These are phyloP conservation scores for Leptobrachium ailaonicum DNA, from an alignment of 2,113 vertebrate genomes.

Conservation along the genomic window DNA sequence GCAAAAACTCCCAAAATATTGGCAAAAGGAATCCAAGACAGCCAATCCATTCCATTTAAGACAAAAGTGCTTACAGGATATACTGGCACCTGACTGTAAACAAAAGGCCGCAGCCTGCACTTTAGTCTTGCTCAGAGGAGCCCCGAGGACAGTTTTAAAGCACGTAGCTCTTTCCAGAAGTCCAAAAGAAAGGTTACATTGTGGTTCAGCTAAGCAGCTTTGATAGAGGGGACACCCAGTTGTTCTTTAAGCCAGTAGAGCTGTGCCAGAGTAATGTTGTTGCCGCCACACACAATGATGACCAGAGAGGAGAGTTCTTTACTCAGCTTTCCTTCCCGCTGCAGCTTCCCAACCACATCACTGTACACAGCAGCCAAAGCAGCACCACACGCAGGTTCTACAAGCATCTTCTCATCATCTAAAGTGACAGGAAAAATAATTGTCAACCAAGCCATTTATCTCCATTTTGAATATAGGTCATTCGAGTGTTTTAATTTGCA, in stretches of 20 bases:
- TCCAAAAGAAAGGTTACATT: neutral
- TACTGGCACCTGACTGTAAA: too few relatives aligned
- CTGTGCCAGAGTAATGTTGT: slow-evolving; percentile 82
- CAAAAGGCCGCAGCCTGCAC: too few relatives aligned
- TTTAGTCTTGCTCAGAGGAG: too few relatives aligned
- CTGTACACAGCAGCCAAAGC: slow-evolving; percentile 79
- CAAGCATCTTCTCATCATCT: slow-evolving; percentile 86
- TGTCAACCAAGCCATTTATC: too few relatives aligned
- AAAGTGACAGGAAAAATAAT: neutral
- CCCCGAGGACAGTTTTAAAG: too few relatives aligned
- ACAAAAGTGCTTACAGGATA: too few relatives aligned
- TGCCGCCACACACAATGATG: slow-evolving; percentile 81
- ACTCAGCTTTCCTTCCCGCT: slow-evolving; percentile 67
- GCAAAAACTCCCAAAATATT: too few relatives aligned
- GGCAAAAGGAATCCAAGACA: too few relatives aligned
- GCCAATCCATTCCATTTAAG: too few relatives aligned
- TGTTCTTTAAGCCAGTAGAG: slow-evolving; percentile 73
- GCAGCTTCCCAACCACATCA: slow-evolving; percentile 65
- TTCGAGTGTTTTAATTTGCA: too few relatives aligned
- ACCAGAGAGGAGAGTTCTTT: slow-evolving; percentile 68
- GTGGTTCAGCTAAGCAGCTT: slow-evolving; percentile 6
- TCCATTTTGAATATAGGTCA: too few relatives aligned
- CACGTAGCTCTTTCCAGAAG: too few relatives aligned
- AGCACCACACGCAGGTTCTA: slow-evolving; percentile 83
- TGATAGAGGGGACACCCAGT: slow-evolving; percentile 62